A percentile compares a stretch with the other conserved stretches of the same genome.
These are phyloP conservation scores for Leistus spinibarbis DNA, from an alignment of 2,888 invertebrate species.

Conservation along the genomic window DNA sequence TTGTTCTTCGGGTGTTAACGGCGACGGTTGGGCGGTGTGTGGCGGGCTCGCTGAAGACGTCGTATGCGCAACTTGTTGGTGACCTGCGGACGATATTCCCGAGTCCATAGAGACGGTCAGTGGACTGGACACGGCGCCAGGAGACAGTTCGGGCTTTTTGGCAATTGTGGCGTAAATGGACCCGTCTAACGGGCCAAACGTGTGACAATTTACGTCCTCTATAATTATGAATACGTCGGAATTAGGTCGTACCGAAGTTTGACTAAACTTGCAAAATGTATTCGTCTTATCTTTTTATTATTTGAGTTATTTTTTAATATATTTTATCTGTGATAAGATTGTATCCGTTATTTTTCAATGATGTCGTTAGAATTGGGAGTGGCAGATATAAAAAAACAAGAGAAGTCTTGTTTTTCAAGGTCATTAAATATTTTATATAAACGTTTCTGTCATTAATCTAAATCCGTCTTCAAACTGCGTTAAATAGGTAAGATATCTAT, in stretches of 20 bases:
- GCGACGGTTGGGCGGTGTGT: conserved; percentile 56
- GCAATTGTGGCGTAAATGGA: conserved; percentile 82
- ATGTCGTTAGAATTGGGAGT: neutral
- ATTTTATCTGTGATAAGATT: neutral
- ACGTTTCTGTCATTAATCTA: no score
- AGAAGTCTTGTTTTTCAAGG: neutral
- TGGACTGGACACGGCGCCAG: conserved; percentile 68
- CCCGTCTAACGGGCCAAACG: conserved; percentile 86
- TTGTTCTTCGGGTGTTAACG: conserved; percentile 59
- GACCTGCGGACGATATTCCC: conserved; percentile 81
- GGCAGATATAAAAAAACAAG: neutral
- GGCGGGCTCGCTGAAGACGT: conserved; percentile 56
- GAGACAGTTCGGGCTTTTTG: conserved; percentile 57
- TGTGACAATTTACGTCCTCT: conserved; percentile 65
- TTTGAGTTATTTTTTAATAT: neutral
- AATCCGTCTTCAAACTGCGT: no score
- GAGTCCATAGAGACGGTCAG: conserved; percentile 90
- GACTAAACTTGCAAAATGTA: neutral
- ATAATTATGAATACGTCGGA: neutral
- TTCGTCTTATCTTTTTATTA: neutral
- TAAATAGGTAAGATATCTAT: no score
- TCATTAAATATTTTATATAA: neutral
- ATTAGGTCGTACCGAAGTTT: neutral
- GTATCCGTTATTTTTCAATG: neutral
- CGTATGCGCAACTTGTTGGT: conserved; percentile 58